These are phyloP conservation scores for Armadillidium nasatum DNA, from an alignment of 1,140 invertebrate genomes.

Conservation along the genomic window DNA sequence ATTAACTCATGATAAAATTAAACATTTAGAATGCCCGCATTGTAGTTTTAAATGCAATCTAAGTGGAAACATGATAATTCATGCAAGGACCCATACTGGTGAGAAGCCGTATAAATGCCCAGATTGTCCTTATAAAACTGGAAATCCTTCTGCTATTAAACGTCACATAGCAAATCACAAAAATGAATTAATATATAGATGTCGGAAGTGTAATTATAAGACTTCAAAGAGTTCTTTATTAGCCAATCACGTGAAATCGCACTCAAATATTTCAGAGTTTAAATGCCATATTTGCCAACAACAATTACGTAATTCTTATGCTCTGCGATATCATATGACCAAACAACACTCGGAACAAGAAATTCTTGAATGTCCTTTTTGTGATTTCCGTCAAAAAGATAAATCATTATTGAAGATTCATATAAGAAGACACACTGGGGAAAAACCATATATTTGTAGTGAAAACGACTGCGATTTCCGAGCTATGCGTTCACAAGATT, in stretches of 20 bases:
- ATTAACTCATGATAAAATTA: constrained; percentile 10
- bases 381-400: not conserved
- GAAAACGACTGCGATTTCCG: not conserved
- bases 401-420: not conserved
- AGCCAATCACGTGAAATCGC: not conserved
- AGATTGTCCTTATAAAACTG: not conserved
- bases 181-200: not conserved
- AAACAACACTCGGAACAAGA: not conserved
- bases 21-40: not conserved
- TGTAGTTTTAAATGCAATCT: not conserved
- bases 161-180: not conserved
- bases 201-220: not conserved
- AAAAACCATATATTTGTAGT: not conserved
- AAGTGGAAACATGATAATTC: constrained; percentile 1
- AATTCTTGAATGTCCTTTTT: not conserved
- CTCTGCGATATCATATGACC: not conserved
- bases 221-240: not conserved
- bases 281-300: not conserved
- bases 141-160: not conserved
- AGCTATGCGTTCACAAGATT: not conserved
- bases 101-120: not conserved
- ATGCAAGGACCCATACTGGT: not conserved
- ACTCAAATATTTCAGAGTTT: not conserved
- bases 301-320: not conserved
- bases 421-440: not conserved